phyloP scores from a whole-genome alignment of 1,140 invertebrate genomes.

The Solenopsis fugax region DNA sequence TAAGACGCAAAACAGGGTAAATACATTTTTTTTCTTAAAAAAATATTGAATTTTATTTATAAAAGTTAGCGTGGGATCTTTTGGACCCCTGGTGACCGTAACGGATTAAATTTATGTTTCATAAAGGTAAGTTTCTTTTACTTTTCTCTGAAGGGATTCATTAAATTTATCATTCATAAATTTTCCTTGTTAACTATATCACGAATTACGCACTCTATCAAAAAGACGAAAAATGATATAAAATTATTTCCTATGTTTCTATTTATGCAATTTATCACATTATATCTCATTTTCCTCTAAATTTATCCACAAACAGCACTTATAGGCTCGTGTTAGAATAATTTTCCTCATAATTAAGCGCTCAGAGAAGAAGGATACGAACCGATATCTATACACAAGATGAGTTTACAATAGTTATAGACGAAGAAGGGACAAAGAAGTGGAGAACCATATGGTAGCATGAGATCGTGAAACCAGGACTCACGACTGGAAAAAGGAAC shows the following conservation, averaged over 20 bases:
- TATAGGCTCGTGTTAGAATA: not conserved
- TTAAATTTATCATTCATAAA: not conserved
- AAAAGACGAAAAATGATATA: not conserved
- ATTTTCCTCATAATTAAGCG: conserved; percentile 10
- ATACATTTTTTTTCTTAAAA: too few species aligned
- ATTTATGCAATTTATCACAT: not conserved
- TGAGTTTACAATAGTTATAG: not conserved
- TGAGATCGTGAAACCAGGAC: not conserved
- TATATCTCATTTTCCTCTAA: not conserved
- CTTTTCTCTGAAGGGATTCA: not conserved
- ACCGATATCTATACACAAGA: not conserved
- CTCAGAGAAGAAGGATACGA: too few species aligned
- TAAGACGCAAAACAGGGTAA: too few species aligned
- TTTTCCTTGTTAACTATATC: not conserved
- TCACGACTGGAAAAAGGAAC: conserved; percentile 49
- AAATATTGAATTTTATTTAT: too few species aligned
- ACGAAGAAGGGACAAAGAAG: conserved; percentile 10
- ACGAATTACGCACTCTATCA: not conserved
- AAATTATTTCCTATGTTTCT: not conserved
- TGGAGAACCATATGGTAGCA: conserved; percentile 8
- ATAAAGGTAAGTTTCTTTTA: not conserved
- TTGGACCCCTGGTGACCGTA: too few species aligned
- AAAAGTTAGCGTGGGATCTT: too few species aligned
- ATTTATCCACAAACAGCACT: not conserved
- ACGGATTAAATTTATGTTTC: not conserved